Percentiles rank a stretch among this genome's conserved stretches.
Conservation (phyloP, 2,113 vertebrate species). For the Rhagologus leucostigma region DNA sequence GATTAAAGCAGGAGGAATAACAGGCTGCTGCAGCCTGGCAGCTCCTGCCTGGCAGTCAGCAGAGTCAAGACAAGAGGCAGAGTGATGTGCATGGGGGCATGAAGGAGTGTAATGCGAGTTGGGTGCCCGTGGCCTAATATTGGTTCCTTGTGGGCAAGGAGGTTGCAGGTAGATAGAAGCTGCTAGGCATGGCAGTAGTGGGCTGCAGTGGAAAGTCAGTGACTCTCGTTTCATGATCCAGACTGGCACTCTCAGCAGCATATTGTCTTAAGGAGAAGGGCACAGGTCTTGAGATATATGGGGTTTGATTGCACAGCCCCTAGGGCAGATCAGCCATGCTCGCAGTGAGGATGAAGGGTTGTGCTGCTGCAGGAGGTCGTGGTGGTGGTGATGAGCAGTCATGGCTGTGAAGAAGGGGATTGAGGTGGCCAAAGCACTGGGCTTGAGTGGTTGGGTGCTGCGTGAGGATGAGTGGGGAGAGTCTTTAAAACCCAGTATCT, state of each 20-base stretch:
- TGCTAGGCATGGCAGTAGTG: background rate
- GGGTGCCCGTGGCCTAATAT: background rate
- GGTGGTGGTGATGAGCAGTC: background rate
- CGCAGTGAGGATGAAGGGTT: background rate
- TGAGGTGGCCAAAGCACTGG: background rate
- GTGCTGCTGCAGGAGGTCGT: background rate
- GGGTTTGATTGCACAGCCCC: background rate
- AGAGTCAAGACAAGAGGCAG: background rate
- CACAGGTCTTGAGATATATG: background rate
- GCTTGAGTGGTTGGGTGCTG: background rate
- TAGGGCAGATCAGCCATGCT: background rate
- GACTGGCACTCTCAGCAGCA: background rate
- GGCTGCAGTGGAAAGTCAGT: background rate
- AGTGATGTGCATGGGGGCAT: background rate
- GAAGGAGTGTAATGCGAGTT: background rate
- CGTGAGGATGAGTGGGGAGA: background rate
- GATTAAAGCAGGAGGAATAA: background rate
- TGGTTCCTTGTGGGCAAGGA: background rate
- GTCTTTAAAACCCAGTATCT: background rate
- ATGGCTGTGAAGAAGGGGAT: background rate
- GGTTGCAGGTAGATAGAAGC: background rate
- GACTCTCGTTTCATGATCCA: accelerated
- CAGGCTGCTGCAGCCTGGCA: background rate
- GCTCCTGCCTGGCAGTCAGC: background rate
- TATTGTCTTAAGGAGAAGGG: background rate